Conservation (phyloP, 2,113 vertebrate species). For the Phoenicopterus ruber region DNA sequence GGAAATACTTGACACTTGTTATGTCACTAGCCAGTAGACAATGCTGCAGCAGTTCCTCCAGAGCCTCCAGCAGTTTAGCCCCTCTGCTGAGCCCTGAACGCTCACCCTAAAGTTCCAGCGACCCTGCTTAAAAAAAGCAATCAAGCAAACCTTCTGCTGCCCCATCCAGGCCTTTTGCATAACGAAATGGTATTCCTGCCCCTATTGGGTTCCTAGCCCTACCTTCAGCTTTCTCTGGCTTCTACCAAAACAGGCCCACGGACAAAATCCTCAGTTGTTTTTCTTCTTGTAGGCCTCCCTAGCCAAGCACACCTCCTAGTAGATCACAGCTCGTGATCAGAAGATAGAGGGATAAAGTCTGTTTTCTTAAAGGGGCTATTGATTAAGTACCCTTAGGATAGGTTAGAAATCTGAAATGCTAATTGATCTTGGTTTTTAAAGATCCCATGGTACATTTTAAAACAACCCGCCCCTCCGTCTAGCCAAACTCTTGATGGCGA, state of each 20-base stretch:
- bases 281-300: neutral
- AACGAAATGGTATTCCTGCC: neutral
- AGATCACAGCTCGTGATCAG: neutral
- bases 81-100: neutral
- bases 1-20: neutral
- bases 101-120: neutral
- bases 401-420: neutral
- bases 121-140: neutral
- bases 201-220: neutral
- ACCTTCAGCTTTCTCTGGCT: neutral
- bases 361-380: neutral
- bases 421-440: neutral
- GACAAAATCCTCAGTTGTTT: neutral
- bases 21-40: neutral
- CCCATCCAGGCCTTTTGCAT: neutral
- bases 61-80: neutral
- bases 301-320: neutral
- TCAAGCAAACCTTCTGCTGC: neutral
- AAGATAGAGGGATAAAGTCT: neutral
- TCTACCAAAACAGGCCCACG: neutral
- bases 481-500: neutral
- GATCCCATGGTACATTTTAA: neutral
- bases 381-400: neutral
- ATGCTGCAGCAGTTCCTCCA: neutral
- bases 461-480: neutral